Evolutionary conservation across 2,113 vertebrate genomes (phyloP).

Genomic region (Pluvialis apricaria): DNA sequence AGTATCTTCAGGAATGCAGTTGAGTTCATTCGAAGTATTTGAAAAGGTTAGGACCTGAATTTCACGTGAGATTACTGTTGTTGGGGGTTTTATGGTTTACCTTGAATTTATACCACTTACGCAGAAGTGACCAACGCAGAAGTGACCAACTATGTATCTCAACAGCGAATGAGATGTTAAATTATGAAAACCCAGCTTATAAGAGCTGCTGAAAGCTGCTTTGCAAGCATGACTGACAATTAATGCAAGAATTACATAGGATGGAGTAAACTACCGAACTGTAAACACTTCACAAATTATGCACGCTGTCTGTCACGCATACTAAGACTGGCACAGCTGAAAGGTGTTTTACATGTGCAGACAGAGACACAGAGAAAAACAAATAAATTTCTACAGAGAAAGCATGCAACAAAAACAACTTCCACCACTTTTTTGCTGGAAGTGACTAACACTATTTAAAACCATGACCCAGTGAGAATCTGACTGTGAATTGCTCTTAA

Average conservation of each 20-base stretch:
- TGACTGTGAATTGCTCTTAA: background rate
- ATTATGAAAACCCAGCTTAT: background rate
- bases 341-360: background rate
- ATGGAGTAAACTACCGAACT: background rate
- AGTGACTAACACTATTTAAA: background rate
- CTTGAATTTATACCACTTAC: background rate
- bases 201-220: background rate
- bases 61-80: background rate
- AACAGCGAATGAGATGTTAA: background rate
- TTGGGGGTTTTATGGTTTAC: background rate
- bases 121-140: background rate
- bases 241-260: background rate
- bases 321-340: background rate
- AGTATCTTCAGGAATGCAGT: background rate
- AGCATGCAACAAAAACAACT: background rate
- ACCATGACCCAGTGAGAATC: background rate
- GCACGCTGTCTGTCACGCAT: background rate
- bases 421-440: background rate
- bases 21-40: background rate
- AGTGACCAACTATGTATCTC: background rate
- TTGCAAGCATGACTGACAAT: background rate
- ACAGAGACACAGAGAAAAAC: background rate
- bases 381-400: background rate
- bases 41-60: background rate
- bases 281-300: background rate